These are phyloP conservation scores for Amphipoea lucens DNA, from an alignment of 2,888 invertebrate genomes.

Conservation along the genomic window DNA sequence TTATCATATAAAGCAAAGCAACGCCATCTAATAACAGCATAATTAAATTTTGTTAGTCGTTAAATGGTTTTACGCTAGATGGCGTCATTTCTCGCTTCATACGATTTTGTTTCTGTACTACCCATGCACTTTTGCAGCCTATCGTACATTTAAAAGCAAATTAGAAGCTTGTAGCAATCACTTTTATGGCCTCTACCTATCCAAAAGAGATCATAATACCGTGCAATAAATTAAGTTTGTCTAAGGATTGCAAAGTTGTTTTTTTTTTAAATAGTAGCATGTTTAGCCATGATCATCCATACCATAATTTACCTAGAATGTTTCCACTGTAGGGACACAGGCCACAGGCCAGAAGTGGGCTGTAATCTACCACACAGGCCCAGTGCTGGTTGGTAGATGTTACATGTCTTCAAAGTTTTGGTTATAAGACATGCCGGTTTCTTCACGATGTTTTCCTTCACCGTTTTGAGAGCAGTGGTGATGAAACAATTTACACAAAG, in stretches of 20 bases:
- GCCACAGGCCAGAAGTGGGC: neutral
- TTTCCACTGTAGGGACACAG: neutral
- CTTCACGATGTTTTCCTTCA: too few relatives aligned
- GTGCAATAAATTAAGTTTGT: neutral
- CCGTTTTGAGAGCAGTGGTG: too few relatives aligned
- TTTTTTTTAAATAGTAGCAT: neutral
- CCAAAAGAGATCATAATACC: neutral
- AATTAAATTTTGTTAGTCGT: too few relatives aligned
- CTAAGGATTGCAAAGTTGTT: neutral
- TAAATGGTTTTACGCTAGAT: too few relatives aligned
- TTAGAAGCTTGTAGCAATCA: neutral
- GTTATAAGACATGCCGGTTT: neutral
- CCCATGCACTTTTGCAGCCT: too few relatives aligned
- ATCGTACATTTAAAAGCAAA: neutral
- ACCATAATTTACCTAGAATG: neutral
- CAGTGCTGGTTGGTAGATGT: neutral
- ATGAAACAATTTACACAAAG: too few relatives aligned
- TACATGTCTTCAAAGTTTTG: too few relatives aligned
- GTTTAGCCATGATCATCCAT: neutral
- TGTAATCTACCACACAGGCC: neutral
- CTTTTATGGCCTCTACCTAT: neutral
- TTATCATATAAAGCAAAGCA: too few relatives aligned
- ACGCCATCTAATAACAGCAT: too few relatives aligned
- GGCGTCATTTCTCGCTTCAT: too few relatives aligned
- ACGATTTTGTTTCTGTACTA: too few relatives aligned